Base-by-base conservation (phyloP, 2,113 vertebrate species). In the Melanerpes aurifrons region DNA sequence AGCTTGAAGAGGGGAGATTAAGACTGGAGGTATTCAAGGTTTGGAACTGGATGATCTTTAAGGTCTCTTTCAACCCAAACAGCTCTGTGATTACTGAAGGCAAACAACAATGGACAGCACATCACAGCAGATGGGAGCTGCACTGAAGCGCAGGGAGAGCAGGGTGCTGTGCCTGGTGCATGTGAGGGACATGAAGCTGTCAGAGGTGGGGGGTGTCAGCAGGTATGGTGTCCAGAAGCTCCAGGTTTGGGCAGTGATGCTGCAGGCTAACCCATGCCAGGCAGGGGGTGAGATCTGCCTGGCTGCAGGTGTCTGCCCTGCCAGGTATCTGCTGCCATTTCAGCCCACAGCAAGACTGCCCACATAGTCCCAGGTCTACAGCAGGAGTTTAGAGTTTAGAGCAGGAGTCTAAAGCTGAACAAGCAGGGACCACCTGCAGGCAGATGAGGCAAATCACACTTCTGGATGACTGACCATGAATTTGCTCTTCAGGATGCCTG, bases 201-300 rank as follows among this genome's bases (percentile, higher is more conserved):
- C 8, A 62, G 32, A 45, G 22, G 35, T 3, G 6, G 11, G 0
- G 0, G 0, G 57, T 4, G 29, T 12, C 70, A 3, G 28, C 1
- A 15, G 72, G 68, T 32, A 4, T 10, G 32, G 20, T 48, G 2
- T 2, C 10, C 0, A 5, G 40, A 3, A n/a, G 7, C 32, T 1
- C 7, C 2, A 0, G 12, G 26, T 29, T 37, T 18, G 1, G 3
- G 43, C 53, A 26, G n/a, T 0, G 9, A 5, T 9, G 59, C 57
- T 9, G 25, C 43, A 11, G 48, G 28, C 22, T 10, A 29, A 2
- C 4, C 54, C 0, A 1, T 10, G 29, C 43, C 56, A 4, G 59
- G 12, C 20, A 2, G 9, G 6, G 31, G 17, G 9, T 16, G 53
- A 24, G 11, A 45, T 7, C 53, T 24, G 15, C 4, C 45, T 1